Conservation (phyloP, 2,113 vertebrate species). For the Acrocephalus kingi region DNA sequence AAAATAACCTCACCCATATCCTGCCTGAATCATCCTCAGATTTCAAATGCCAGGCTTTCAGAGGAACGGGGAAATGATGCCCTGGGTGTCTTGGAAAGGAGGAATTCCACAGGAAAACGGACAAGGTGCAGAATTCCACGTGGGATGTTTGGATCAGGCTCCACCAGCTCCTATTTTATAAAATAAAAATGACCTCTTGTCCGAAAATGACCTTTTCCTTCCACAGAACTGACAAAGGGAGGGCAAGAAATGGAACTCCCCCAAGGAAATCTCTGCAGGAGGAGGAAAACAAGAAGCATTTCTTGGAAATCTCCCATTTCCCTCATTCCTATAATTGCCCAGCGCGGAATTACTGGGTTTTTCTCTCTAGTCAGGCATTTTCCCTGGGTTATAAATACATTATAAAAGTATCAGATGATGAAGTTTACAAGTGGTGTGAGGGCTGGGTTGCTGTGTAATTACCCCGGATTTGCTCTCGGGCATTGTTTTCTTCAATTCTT, state of each 20-base stretch:
- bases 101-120: fast-evolving
- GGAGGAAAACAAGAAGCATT: not conserved
- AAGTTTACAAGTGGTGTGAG: constrained; percentile 4
- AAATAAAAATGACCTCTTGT: not conserved
- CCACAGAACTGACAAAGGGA: not conserved
- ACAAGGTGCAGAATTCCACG: not conserved
- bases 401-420: constrained; percentile 7
- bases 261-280: not conserved
- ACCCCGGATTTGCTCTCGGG: not conserved
- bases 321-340: not conserved
- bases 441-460: not conserved
- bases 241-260: not conserved
- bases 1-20: not conserved
- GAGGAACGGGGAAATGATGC: not conserved
- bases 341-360: not conserved
- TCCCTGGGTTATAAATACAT: constrained; percentile 17
- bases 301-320: constrained; percentile 31
- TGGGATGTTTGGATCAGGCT: not conserved
- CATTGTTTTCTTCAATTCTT: not conserved
- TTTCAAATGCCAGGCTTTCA: not conserved
- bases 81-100: not conserved
- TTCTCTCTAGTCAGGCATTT: constrained; percentile 15
- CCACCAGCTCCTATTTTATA: not conserved
- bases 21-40: not conserved
- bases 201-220: not conserved